A percentile compares a stretch with the other conserved stretches of the same genome.
These are phyloP conservation scores for Drosophila nasuta DNA, from an alignment of 1,140 invertebrate species.

Conservation along the genomic window DNA sequence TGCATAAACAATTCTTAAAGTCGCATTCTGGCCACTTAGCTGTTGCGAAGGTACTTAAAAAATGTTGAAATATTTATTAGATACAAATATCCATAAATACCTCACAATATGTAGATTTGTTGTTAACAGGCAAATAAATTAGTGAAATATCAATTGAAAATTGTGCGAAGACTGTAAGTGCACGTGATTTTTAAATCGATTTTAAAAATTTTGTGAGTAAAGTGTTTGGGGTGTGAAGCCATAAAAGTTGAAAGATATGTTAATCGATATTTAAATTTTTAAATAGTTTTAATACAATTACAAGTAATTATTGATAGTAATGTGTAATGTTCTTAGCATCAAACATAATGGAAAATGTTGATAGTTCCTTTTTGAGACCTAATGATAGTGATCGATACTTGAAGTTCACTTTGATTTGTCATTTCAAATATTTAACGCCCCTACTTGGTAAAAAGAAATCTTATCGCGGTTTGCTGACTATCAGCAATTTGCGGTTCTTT, in stretches of 20 bases:
- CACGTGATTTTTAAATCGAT: background rate
- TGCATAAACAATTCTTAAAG: background rate
- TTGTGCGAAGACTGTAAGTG: background rate
- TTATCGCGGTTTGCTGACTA: conserved; percentile 10
- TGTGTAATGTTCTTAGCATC: background rate
- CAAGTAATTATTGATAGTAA: too few species aligned
- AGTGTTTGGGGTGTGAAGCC: background rate
- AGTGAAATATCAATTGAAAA: background rate
- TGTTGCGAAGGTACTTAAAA: background rate
- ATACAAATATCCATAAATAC: background rate
- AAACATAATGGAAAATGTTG: background rate
- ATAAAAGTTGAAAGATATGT: background rate
- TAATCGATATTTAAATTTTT: background rate
- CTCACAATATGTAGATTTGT: background rate
- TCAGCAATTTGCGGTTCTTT: background rate
- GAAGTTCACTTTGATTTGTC: conserved; percentile 15
- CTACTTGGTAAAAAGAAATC: background rate
- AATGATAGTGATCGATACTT: conserved; percentile 25
- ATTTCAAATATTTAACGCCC: conserved; percentile 21
- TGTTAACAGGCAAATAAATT: background rate
- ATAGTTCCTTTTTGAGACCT: background rate
- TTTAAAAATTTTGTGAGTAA: background rate
- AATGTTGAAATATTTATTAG: background rate
- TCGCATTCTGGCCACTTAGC: background rate
- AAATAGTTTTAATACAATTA: background rate